Evolutionary conservation across 2,888 invertebrate genomes (phyloP).

Genomic region (Drosophila eohydei): DNA sequence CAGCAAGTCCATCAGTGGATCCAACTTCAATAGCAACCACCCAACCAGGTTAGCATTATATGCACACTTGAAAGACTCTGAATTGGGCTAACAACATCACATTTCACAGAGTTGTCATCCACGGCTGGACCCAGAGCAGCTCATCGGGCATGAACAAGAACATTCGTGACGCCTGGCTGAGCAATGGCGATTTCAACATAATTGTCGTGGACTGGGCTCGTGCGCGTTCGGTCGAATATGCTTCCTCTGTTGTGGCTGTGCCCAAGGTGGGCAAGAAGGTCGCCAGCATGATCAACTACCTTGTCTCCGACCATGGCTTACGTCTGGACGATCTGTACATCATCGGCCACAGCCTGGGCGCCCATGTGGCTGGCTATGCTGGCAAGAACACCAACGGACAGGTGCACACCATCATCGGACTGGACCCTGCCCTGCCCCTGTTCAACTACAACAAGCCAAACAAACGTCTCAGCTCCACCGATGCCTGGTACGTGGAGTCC

Average conservation of each 20-base stretch:
- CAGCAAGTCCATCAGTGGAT: slow-evolving; percentile 50
- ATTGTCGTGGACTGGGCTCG: slow-evolving; percentile 88
- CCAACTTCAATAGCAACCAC: slow-evolving; percentile 58
- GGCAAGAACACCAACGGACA: slow-evolving; percentile 87
- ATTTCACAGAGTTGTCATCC: slow-evolving; percentile 83
- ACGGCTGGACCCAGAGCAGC: slow-evolving; percentile 87
- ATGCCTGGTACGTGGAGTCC: slow-evolving; percentile 82
- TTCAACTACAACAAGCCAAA: slow-evolving; percentile 72
- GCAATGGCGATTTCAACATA: slow-evolving; percentile 87
- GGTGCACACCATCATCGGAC: slow-evolving; percentile 87
- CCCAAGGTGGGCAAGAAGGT: slow-evolving; percentile 74
- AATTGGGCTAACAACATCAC: background rate
- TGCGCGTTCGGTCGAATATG: slow-evolving; percentile 86
- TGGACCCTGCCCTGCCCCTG: slow-evolving; percentile 83
- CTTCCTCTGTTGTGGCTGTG: slow-evolving; percentile 86
- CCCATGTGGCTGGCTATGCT: slow-evolving; percentile 87
- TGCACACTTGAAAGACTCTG: background rate
- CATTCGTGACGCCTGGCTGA: slow-evolving; percentile 85
- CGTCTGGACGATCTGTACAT: slow-evolving; percentile 85
- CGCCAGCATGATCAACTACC: slow-evolving; percentile 77
- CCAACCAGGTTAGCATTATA: slow-evolving; percentile 57
- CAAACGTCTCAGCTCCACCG: slow-evolving; percentile 69
- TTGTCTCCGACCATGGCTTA: slow-evolving; percentile 85
- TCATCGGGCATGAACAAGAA: slow-evolving; percentile 80
- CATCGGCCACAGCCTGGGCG: slow-evolving; percentile 88